These are phyloP conservation scores for Drosophila micromelanica DNA, from an alignment of 1,140 invertebrate genomes.

Conservation along the genomic window DNA sequence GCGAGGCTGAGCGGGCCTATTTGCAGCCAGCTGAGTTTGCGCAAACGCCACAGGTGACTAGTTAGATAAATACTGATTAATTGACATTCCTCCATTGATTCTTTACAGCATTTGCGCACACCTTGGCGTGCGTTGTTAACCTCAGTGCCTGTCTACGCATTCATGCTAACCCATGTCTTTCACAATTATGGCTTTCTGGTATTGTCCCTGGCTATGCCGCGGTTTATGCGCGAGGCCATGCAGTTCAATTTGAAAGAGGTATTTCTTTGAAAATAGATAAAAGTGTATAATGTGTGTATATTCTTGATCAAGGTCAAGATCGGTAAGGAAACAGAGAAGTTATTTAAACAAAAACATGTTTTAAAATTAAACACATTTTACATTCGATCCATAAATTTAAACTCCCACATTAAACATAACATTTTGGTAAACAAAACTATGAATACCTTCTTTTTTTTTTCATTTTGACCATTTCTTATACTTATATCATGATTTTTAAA, in stretches of 20 bases:
- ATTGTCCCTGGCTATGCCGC: conserved; percentile 53
- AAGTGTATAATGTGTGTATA: too few species aligned
- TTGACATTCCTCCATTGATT: not conserved
- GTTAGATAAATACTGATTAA: not conserved
- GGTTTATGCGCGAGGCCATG: conserved; percentile 75
- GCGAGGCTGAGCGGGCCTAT: conserved; percentile 52
- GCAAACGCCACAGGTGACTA: conserved; percentile 30
- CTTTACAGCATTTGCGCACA: conserved; percentile 26
- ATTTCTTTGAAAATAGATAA: too few species aligned
- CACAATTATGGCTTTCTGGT: conserved; percentile 70
- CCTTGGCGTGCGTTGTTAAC: conserved; percentile 66
- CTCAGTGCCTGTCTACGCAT: conserved; percentile 57
- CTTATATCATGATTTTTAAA: too few species aligned
- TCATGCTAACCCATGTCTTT: conserved; percentile 72
- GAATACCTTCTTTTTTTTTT: too few species aligned
- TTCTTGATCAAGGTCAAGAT: too few species aligned
- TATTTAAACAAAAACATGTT: too few species aligned
- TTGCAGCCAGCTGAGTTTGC: conserved; percentile 28
- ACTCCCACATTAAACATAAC: too few species aligned
- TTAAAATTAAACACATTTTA: too few species aligned
- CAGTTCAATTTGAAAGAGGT: conserved; percentile 56
- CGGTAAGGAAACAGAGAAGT: too few species aligned
- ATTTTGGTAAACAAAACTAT: too few species aligned
- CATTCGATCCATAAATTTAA: too few species aligned
- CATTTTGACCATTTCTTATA: too few species aligned